Conservation (phyloP, 1,140 invertebrate species). For the Drosophila insularis region DNA sequence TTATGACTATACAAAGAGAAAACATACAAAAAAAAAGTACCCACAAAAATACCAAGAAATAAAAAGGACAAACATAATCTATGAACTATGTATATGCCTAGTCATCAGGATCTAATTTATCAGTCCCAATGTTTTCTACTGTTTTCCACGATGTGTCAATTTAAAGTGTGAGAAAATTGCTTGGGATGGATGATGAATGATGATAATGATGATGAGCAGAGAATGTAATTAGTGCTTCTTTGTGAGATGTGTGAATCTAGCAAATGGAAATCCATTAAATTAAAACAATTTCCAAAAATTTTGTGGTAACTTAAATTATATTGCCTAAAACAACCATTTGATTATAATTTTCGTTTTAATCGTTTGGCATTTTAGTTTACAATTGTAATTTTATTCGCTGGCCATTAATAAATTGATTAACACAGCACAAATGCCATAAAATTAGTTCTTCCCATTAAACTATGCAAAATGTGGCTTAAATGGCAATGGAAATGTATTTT, state of each 20-base stretch:
- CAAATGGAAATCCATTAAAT: too few relatives aligned
- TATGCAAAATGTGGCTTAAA: constrained; percentile 14
- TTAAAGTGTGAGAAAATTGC: constrained; percentile 78
- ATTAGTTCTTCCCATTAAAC: constrained; percentile 7
- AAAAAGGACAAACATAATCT: constrained; percentile 8
- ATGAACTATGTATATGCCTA: constrained; percentile 57
- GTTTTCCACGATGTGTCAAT: constrained; percentile 63
- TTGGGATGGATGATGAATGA: constrained; percentile 46
- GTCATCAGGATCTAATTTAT: constrained; percentile 77
- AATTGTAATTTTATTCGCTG: constrained; percentile 11
- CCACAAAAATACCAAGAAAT: constrained; percentile 19
- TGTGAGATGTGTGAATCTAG: constrained; percentile 12
- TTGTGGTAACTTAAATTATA: too few relatives aligned
- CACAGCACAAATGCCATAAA: constrained; percentile 2
- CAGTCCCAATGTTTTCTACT: constrained; percentile 32
- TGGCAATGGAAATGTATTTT: background rate
- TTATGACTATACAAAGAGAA: constrained; percentile 18
- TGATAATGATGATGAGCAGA: constrained; percentile 49
- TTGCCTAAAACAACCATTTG: background rate
- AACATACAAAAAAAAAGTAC: constrained; percentile 7
- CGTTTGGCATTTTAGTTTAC: background rate
- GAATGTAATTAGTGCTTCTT: constrained; percentile 54
- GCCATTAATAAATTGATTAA: constrained; percentile 27
- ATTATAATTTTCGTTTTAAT: background rate
- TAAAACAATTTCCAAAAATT: background rate